These are phyloP conservation scores for Lobophora halterata DNA, from an alignment of 2,888 invertebrate genomes.

Conservation along the genomic window DNA sequence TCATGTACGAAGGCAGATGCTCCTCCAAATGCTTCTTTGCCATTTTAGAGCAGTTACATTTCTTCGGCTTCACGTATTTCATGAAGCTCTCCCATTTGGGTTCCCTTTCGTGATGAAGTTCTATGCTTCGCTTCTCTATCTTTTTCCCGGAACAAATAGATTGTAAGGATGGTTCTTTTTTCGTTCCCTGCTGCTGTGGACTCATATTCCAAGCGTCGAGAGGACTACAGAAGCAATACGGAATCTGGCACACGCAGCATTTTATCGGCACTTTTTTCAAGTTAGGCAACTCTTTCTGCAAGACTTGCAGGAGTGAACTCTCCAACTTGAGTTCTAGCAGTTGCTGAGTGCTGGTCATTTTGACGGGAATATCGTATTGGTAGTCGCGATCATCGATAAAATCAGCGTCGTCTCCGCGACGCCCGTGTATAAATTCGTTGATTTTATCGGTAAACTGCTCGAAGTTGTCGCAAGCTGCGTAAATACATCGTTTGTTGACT, in stretches of 20 bases:
- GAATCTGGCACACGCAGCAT: constrained; percentile 50
- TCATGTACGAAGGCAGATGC: constrained; percentile 66
- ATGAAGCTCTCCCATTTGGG: constrained; percentile 63
- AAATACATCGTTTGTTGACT: constrained; percentile 61
- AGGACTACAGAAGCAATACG: constrained; percentile 53
- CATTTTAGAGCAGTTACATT: constrained; percentile 51
- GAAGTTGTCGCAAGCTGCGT: constrained; percentile 66
- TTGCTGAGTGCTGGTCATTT: constrained; percentile 45
- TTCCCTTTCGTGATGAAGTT: constrained; percentile 52
- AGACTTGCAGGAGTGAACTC: constrained; percentile 62
- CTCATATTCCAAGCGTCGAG: constrained; percentile 27
- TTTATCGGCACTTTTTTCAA: constrained; percentile 40
- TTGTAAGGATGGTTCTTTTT: constrained; percentile 21
- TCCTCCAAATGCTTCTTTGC: constrained; percentile 59
- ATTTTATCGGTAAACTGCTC: constrained; percentile 55
- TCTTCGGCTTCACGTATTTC: constrained; percentile 45
- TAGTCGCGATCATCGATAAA: constrained; percentile 53
- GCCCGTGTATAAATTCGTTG: constrained; percentile 48
- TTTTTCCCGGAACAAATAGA: constrained; percentile 37
- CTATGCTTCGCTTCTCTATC: constrained; percentile 40
- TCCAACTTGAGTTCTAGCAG: constrained; percentile 52
- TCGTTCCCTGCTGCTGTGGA: constrained; percentile 4
- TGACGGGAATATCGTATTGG: constrained; percentile 49
- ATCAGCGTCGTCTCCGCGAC: constrained; percentile 47
- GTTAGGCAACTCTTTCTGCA: constrained; percentile 59